A percentile compares a stretch with the other conserved stretches of the same genome.
Conservation (phyloP, 2,797 vertebrate species). For the Bradypodion ventrale region DNA sequence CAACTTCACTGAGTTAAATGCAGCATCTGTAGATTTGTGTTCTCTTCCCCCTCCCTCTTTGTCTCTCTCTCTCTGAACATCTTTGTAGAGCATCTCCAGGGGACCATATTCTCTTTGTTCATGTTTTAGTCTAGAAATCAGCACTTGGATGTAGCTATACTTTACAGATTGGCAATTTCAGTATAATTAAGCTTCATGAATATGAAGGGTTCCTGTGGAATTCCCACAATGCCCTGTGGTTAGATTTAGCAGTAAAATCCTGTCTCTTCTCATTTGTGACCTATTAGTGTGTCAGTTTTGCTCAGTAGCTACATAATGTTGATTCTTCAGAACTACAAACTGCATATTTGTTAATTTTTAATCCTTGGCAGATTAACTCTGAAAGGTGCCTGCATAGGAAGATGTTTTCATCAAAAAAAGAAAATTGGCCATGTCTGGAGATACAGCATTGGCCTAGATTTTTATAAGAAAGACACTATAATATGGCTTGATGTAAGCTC, state of each 20-base stretch:
- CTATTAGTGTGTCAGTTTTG: constrained; percentile 52
- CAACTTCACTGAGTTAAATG: constrained; percentile 34
- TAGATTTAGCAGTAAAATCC: constrained; percentile 59
- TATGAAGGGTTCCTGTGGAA: constrained; percentile 74
- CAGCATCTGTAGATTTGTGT: constrained; percentile 50
- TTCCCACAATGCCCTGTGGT: constrained; percentile 64
- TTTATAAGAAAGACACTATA: not conserved
- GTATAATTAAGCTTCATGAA: constrained; percentile 80
- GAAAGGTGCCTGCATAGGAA: constrained; percentile 2
- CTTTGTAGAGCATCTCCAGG: constrained; percentile 60
- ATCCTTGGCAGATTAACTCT: not conserved
- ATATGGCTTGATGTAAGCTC: not conserved
- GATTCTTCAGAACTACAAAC: constrained; percentile 24
- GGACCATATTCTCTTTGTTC: constrained; percentile 69
- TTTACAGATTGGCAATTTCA: constrained; percentile 80
- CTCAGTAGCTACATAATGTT: constrained; percentile 37
- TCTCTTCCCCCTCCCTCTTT: not conserved
- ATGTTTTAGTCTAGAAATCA: constrained; percentile 72
- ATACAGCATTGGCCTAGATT: not conserved
- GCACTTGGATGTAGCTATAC: constrained; percentile 57
- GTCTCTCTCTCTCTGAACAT: constrained; percentile 41
- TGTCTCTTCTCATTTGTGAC: constrained; percentile 60
- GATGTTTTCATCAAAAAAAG: constrained; percentile 13
- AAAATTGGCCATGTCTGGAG: constrained; percentile 6
- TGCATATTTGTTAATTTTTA: constrained; percentile 34